Base-by-base conservation (phyloP, 2,797 vertebrate species). In the Brachyrhaphis roseni region DNA sequence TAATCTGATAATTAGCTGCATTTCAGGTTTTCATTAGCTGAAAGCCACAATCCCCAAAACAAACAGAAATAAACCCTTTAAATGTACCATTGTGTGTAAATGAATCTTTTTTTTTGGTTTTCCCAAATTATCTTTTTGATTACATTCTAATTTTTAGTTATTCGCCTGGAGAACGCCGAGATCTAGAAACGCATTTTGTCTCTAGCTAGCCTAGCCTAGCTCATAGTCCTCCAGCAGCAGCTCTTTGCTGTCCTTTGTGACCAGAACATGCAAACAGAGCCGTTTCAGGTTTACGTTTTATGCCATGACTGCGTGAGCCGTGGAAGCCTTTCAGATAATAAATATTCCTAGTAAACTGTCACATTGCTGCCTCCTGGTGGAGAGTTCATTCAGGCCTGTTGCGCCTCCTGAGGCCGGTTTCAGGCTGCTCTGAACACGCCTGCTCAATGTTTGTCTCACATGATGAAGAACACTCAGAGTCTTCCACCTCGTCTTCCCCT, bases 381-480 rank as follows among this genome's bases (percentile, higher is more conserved):
- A 16, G 8, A 68, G 78, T 85, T 96, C 91, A 97, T 90, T 97
- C 95, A 0, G 87, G 95, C 91, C 89, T 94, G 90, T 93, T 96
- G 79, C 97, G 97, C 81, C 95, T 93, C 80, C 97, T 95, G 84
- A 98, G 91, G 62, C 91, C 93, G 1, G 84, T 91, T 26, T 74
- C 86, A 41, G 83, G 89, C 73, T 41, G 84, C 83, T 82, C 83
- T 0, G 75, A 78, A 5, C 91, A 77, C 8, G 90, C 89, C 26
- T 92, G 88, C 86, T 94, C 92, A 5, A 89, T 74, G 86, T 93
- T 82, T 46, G 81, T 75, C 64, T 89, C 83, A 34, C 76, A 59
- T 20, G 79, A 70, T 31, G 87, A 62, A 5, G 81, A 79, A 11
- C 91, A 87, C 78, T 87, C 81, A 5, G 82, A 77, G 39, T 68